A percentile compares a stretch with the other conserved stretches of the same genome.
These are phyloP conservation scores for Rhincodon typus DNA, from an alignment of 2,797 vertebrate genomes.

Conservation along the genomic window DNA sequence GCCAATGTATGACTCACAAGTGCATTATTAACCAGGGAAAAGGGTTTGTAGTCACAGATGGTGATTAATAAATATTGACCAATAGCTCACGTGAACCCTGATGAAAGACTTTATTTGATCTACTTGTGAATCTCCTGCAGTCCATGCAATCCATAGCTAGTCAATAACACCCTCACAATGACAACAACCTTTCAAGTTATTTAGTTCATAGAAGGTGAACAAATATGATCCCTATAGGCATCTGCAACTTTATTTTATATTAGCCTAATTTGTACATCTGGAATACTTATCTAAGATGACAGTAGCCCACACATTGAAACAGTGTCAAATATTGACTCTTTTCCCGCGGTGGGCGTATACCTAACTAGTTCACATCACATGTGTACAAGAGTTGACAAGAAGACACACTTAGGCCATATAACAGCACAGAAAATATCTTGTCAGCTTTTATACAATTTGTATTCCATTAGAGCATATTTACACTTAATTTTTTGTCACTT, in stretches of 20 bases:
- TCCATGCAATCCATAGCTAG: constrained; percentile 17
- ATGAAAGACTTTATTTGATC: constrained; percentile 33
- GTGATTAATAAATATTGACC: constrained; percentile 34
- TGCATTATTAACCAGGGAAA: neutral
- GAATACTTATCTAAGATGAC: neutral
- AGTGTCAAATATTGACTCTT: neutral
- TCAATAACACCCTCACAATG: constrained; percentile 31
- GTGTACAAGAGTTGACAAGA: neutral
- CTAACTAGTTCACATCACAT: neutral
- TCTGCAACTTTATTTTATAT: neutral
- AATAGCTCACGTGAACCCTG: constrained; percentile 25
- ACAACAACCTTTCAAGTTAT: constrained; percentile 27
- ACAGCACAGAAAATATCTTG: neutral
- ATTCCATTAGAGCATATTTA: neutral
- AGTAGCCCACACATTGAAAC: neutral
- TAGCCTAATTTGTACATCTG: neutral
- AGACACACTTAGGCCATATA: neutral
- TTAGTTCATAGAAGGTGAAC: constrained; percentile 12
- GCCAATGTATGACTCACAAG: neutral
- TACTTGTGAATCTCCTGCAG: constrained; percentile 28
- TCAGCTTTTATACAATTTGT: neutral
- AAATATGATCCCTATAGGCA: constrained; percentile 32
- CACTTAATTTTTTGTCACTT: constrained; percentile 1
- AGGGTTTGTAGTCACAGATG: constrained; percentile 9
- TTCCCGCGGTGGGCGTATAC: neutral